Evolutionary conservation across 2,797 vertebrate genomes (phyloP).

Genomic region (Parauchenoglanis punctatus): DNA sequence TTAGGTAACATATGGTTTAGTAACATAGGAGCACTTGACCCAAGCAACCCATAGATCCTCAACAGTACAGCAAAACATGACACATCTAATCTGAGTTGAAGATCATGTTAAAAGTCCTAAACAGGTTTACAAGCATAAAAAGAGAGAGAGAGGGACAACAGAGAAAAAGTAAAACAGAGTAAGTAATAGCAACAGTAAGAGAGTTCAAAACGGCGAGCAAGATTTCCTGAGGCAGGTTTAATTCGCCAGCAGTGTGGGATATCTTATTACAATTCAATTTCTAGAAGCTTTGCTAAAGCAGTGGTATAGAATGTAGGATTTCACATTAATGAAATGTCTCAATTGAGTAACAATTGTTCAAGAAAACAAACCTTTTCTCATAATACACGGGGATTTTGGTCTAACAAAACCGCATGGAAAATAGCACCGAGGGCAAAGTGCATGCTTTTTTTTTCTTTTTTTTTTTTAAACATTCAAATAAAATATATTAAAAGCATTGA

Average conservation of each 20-base stretch:
- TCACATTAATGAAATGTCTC: conserved; percentile 62
- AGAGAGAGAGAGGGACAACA: background rate
- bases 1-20: background rate
- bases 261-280: conserved; percentile 64
- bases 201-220: conserved; percentile 22
- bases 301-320: conserved; percentile 62
- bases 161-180: background rate
- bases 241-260: conserved; percentile 45
- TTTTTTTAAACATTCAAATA: background rate
- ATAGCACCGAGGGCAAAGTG: background rate
- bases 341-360: conserved; percentile 38
- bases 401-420: background rate
- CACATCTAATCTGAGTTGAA: background rate
- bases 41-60: background rate
- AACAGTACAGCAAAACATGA: background rate
- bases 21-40: background rate
- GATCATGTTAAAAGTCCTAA: background rate
- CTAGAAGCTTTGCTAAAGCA: conserved; percentile 61
- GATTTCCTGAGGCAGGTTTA: conserved; percentile 52
- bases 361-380: conserved; percentile 26
- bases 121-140: background rate
- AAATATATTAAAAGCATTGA: background rate
- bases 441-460: background rate
- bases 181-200: conserved; percentile 7
- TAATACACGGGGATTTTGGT: conserved; percentile 12